Conservation (phyloP, 2,113 vertebrate genomes). For the Phrynosoma platyrhinos region DNA sequence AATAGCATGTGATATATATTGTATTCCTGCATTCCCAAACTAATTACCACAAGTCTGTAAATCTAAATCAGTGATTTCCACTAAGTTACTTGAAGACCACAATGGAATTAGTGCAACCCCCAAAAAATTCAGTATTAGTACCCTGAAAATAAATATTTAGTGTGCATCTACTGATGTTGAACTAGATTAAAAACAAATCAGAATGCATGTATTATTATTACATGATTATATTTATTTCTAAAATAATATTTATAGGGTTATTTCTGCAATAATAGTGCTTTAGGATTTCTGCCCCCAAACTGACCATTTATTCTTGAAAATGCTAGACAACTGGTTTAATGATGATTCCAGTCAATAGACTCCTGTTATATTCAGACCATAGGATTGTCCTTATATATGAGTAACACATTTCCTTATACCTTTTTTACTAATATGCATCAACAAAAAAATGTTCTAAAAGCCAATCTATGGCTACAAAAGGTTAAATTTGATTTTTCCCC, state of each 20-base stretch:
- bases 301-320: neutral
- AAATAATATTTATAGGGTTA: neutral
- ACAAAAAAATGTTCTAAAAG: neutral
- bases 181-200: constrained; percentile 5
- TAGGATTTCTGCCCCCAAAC: too few relatives aligned
- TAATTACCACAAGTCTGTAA: constrained; percentile 50
- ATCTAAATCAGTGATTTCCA: constrained; percentile 14
- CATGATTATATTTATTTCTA: neutral
- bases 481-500: neutral
- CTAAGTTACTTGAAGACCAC: neutral
- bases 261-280: neutral
- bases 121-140: neutral
- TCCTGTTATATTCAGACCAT: neutral
- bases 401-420: neutral
- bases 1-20: constrained; percentile 31
- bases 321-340: neutral
- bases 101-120: neutral
- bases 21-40: constrained; percentile 37
- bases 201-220: neutral
- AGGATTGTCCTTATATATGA: neutral
- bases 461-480: neutral
- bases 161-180: neutral
- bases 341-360: neutral
- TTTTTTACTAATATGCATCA: neutral
- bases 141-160: neutral